These are phyloP conservation scores for Perithous albicinctus DNA, from an alignment of 2,888 invertebrate genomes.

Conservation along the genomic window DNA sequence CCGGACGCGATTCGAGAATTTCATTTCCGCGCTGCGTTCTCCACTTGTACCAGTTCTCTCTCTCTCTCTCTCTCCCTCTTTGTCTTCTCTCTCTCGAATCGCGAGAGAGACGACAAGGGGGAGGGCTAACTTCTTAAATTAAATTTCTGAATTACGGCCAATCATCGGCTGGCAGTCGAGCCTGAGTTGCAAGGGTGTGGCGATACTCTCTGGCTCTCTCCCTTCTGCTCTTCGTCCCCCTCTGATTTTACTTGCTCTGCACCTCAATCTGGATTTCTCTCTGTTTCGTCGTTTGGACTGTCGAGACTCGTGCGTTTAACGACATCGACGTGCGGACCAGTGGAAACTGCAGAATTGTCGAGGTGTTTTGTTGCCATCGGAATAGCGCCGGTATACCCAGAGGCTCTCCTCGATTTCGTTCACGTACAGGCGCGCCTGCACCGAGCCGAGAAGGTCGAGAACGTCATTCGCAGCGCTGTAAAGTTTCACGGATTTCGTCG, in stretches of 20 bases:
- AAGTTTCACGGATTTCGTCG: conserved; percentile 30
- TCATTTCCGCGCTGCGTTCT: conserved; percentile 69
- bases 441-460: conserved; percentile 5
- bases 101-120: conserved; percentile 17
- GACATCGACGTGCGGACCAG: conserved; percentile 63
- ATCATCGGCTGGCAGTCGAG: conserved; percentile 65
- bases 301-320: conserved; percentile 64
- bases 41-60: conserved; percentile 3
- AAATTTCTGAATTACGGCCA: conserved; percentile 75
- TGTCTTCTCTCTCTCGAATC: conserved; percentile 6
- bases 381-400: conserved; percentile 4
- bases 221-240: background rate
- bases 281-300: conserved; percentile 40
- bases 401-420: conserved; percentile 26
- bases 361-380: conserved; percentile 26
- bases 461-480: conserved; percentile 32
- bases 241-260: background rate
- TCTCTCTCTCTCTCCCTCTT: conserved; percentile 3
- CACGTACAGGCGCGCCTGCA: conserved; percentile 22
- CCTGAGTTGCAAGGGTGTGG: conserved; percentile 10
- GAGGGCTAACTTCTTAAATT: conserved; percentile 74
- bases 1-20: conserved; percentile 71
- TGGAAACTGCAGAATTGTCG: conserved; percentile 13
- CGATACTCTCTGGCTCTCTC: background rate
- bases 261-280: conserved; percentile 30